Percentiles rank a stretch among this genome's conserved stretches.
phyloP scores from a whole-genome alignment of 2,113 vertebrate species.

The Myiozetetes cayanensis region DNA sequence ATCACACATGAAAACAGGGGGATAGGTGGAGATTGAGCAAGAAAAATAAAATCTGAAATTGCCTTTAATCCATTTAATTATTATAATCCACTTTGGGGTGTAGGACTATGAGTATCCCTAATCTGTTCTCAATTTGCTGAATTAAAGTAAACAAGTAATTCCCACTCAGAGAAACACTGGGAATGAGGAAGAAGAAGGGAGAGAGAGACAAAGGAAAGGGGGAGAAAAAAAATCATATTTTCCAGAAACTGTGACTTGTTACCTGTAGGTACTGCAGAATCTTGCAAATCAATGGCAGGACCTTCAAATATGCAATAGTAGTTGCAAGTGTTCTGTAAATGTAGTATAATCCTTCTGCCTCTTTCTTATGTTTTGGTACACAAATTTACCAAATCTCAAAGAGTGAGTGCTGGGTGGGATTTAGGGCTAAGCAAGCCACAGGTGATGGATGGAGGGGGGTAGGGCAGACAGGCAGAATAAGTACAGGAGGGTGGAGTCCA shows the following conservation, averaged over 20 bases:
- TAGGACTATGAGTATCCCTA: not conserved
- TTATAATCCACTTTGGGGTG: not conserved
- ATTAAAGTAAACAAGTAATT: not conserved
- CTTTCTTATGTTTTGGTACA: not conserved
- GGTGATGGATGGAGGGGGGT: no score
- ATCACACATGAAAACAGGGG: not conserved
- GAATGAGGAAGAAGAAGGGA: not conserved
- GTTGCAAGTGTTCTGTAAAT: not conserved
- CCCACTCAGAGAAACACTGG: not conserved
- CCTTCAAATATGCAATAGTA: not conserved
- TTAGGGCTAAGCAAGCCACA: not conserved
- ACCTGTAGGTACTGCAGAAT: not conserved
- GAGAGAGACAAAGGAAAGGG: not conserved
- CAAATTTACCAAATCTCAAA: not conserved
- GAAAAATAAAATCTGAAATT: not conserved
- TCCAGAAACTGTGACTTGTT: not conserved
- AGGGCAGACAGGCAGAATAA: not conserved
- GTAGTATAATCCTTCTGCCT: not conserved
- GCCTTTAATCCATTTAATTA: not conserved
- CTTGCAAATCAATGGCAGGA: not conserved
- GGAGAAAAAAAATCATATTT: not conserved
- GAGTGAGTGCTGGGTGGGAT: not conserved
- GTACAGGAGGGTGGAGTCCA: not conserved
- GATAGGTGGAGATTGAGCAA: not conserved
- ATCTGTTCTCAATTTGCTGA: not conserved